Conservation (phyloP, 1,140 invertebrate genomes). For the Cotesia vestalis region DNA sequence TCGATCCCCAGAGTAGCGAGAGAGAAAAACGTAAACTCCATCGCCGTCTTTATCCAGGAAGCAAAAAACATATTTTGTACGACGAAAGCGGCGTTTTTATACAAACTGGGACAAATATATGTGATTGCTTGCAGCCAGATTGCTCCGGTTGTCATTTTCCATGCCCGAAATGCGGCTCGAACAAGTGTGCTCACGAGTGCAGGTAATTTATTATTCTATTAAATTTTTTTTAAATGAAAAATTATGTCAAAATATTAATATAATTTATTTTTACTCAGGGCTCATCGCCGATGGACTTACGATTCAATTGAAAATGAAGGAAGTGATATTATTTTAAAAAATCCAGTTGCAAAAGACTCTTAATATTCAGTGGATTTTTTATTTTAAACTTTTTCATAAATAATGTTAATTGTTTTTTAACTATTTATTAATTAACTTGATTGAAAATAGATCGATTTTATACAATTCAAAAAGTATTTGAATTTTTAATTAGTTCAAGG, state of each 20-base stretch:
- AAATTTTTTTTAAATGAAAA: neutral
- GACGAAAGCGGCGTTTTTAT: slow-evolving; percentile 60
- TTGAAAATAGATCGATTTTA: no score
- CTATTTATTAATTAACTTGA: no score
- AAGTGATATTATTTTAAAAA: slow-evolving; percentile 50
- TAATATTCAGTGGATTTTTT: neutral
- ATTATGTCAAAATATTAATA: neutral
- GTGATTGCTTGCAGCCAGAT: slow-evolving; percentile 77
- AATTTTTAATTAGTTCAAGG: neutral
- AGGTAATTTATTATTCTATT: slow-evolving; percentile 52
- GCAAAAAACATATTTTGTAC: slow-evolving; percentile 53
- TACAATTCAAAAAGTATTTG: no score
- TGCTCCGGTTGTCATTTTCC: slow-evolving; percentile 85
- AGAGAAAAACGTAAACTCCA: slow-evolving; percentile 62
- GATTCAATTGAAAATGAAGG: slow-evolving; percentile 61
- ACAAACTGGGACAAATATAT: slow-evolving; percentile 73
- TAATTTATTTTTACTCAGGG: slow-evolving; percentile 46
- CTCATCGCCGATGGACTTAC: slow-evolving; percentile 58
- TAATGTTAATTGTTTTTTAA: no score
- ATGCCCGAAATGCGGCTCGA: slow-evolving; percentile 75
- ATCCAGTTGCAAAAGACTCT: slow-evolving; percentile 45
- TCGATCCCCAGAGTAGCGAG: slow-evolving; percentile 62
- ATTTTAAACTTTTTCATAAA: no score
- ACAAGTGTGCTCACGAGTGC: slow-evolving; percentile 74
- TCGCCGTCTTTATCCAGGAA: slow-evolving; percentile 54